phyloP scores from a whole-genome alignment of 2,113 vertebrate genomes.

The Poeciliopsis retropinna region DNA sequence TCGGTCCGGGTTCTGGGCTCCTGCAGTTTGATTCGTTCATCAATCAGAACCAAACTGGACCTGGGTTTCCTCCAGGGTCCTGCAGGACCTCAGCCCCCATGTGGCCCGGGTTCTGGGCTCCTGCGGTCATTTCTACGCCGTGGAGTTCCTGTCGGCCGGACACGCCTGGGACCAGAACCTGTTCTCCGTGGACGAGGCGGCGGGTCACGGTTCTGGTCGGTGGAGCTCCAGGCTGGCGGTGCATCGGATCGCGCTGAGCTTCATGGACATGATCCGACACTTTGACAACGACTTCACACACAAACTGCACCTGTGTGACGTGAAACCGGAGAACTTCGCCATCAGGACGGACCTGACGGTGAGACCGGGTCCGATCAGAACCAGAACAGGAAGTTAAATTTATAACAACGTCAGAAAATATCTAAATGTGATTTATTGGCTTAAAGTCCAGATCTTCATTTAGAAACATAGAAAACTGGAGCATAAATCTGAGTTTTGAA shows the following conservation, averaged over 20 bases:
- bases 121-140: slow-evolving; percentile 96
- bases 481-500: too few relatives aligned
- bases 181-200: slow-evolving; percentile 85
- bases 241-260: slow-evolving; percentile 90
- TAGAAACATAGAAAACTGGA: too few relatives aligned
- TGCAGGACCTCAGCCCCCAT: slow-evolving; percentile 91
- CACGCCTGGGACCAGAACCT: slow-evolving; percentile 89
- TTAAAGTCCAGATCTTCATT: too few relatives aligned
- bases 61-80: slow-evolving; percentile 62
- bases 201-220: slow-evolving; percentile 7
- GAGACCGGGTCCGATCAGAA: too few relatives aligned
- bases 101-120: slow-evolving; percentile 91
- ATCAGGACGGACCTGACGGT: slow-evolving; percentile 90
- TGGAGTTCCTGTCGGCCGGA: slow-evolving; percentile 92
- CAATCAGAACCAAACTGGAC: too few relatives aligned
- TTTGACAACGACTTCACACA: slow-evolving; percentile 94
- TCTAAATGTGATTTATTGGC: too few relatives aligned
- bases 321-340: slow-evolving; percentile 97
- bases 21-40: too few relatives aligned
- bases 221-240: slow-evolving; percentile 72
- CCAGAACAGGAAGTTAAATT: too few relatives aligned
- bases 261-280: slow-evolving; percentile 93
- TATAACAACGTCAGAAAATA: too few relatives aligned
- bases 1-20: too few relatives aligned
- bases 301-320: slow-evolving; percentile 93